Conservation (phyloP, 2,113 vertebrate species). For the Lamprotornis superbus region DNA sequence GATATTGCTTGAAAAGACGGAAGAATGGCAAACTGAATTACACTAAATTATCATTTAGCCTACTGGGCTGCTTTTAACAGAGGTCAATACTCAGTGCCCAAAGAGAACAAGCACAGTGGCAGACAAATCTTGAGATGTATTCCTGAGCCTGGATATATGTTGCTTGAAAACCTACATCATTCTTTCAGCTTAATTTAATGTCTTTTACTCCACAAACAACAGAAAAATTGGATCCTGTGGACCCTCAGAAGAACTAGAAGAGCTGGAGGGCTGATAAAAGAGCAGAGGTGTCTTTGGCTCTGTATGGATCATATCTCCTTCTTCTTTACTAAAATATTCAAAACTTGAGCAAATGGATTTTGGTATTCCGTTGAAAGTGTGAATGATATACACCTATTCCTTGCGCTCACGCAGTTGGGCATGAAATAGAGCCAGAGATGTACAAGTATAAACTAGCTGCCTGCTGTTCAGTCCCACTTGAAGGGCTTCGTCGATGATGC, state of each 20-base stretch:
- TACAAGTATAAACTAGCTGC: conserved; percentile 11
- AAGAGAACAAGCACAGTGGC: too few species aligned
- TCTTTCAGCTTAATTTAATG: neutral
- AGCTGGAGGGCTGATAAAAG: neutral
- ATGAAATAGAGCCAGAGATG: conserved; percentile 15
- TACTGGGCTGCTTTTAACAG: neutral
- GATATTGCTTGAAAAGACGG: neutral
- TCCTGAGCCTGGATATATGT: neutral
- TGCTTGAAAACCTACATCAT: neutral
- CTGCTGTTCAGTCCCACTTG: conserved; percentile 17
- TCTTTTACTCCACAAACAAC: neutral
- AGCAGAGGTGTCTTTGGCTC: neutral
- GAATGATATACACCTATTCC: neutral
- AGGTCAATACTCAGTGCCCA: neutral
- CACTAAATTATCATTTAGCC: neutral
- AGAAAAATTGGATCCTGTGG: neutral
- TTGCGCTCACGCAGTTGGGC: neutral
- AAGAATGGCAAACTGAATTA: neutral
- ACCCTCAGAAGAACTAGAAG: neutral
- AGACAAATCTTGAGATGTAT: neutral
- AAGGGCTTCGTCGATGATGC: neutral
- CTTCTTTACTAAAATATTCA: neutral
- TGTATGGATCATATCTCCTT: neutral
- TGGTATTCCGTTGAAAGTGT: neutral
- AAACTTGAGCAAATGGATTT: neutral